Base-by-base conservation (phyloP, 23 tunicate genomes). In the Phallusia fumigata region DNA sequence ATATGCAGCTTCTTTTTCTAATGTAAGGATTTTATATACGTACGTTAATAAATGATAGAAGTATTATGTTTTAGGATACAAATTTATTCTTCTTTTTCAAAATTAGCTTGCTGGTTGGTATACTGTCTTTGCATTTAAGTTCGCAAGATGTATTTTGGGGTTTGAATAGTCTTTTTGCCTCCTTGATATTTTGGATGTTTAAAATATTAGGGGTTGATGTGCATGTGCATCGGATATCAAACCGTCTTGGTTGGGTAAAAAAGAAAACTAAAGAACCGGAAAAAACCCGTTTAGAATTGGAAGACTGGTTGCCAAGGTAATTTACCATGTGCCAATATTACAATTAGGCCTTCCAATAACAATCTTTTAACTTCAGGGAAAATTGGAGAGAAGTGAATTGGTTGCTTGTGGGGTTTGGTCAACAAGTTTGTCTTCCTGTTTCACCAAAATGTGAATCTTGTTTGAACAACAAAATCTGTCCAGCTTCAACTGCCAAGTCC, bases 371-470 rank as follows among this genome's bases (percentile, higher is more conserved):
- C 18, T 69, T 76, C 80, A 96, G 96, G 72, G 85, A 86, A 0
- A 32, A 83, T 64, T 96, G 99, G 99, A 87, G 90, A 35, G 99
- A 96, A 75, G 90, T 89, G 5, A 96, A 96, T 82, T 87, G 87
- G 92, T 80, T 96, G 3, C 72, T 96, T 0, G 99, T 96, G 77
- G 99, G 99, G 30, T 96, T 96, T 73, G 99, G 99, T 28, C 99
- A 96, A 74, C 96, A 91, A 88, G 85, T 91, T 33, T 96, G 99
- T 85, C 90, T 90, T 28, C 93, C 96, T 19, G 65, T 82, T 44
- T n/a, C 82, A 0, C 99, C 99, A 8, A 87, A 85, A 53, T 96
- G 99, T 76, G 51, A 85, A 22, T 65, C 36, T 5, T 96, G 99
- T 64, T 65, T 96, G 30, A 96, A 96, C 80, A 89, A 84, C 75